Conservation (phyloP, 1,140 invertebrate genomes). For the Drosophila baimaii region DNA sequence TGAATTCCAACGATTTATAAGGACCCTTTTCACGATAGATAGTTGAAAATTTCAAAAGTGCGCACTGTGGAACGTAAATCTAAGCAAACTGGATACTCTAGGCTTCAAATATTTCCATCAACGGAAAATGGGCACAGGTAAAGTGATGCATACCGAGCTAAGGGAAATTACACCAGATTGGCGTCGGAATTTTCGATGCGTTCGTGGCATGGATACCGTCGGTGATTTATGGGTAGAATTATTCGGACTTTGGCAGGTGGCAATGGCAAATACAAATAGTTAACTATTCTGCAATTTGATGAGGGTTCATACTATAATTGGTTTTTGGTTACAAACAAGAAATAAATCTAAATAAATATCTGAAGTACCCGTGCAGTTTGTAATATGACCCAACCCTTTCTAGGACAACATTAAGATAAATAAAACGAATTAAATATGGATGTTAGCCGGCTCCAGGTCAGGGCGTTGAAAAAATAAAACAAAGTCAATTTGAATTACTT, state of each 20-base stretch:
- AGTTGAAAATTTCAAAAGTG: constrained; percentile 9
- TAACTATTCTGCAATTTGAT: neutral
- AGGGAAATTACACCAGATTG: neutral
- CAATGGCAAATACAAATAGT: neutral
- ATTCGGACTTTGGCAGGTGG: neutral
- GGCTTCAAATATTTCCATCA: constrained; percentile 84
- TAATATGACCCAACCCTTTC: neutral
- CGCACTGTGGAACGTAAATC: constrained; percentile 34
- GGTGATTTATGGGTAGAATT: neutral
- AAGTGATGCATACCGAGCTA: neutral
- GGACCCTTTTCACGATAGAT: neutral
- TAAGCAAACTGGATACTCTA: constrained; percentile 82
- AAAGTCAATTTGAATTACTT: too few species aligned
- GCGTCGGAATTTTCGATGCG: neutral
- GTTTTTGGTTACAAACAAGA: neutral
- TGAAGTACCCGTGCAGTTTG: neutral
- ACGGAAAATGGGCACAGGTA: constrained; percentile 84
- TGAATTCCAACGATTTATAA: neutral
- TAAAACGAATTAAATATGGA: too few species aligned
- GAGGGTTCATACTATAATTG: neutral
- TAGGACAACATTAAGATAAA: neutral
- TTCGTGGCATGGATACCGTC: constrained; percentile 7
- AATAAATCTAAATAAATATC: too few species aligned
- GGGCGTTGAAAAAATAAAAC: too few species aligned
- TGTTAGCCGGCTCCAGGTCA: too few species aligned